phyloP scores from a whole-genome alignment of 2,113 vertebrate genomes.

The Tyto alba region DNA sequence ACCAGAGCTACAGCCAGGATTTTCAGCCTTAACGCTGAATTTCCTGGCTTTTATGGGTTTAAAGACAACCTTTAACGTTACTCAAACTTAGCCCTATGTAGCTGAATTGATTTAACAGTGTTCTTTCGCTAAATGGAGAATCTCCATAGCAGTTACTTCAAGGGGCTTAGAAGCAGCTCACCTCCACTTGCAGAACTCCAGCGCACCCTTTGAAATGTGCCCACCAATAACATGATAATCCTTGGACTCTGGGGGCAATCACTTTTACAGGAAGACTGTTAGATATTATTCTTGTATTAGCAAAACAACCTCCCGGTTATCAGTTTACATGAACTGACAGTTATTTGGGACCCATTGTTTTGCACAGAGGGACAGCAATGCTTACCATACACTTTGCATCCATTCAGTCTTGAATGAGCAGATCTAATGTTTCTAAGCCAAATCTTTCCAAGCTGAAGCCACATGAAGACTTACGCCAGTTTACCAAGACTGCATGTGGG shows the following conservation, averaged over 20 bases:
- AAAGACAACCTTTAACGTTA: neutral
- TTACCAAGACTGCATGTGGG: neutral
- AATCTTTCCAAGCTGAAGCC: neutral
- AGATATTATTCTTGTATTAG: neutral
- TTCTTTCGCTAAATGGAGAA: neutral
- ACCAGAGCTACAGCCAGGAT: neutral
- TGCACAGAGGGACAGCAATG: neutral
- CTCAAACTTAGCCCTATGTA: neutral
- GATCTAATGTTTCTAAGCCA: neutral
- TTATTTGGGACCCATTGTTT: neutral
- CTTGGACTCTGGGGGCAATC: neutral
- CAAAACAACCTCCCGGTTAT: neutral
- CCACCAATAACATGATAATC: neutral
- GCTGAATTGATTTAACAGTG: constrained; percentile 19
- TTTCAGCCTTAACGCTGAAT: constrained; percentile 36
- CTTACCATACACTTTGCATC: neutral
- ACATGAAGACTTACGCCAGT: neutral
- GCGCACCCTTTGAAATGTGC: neutral
- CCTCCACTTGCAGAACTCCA: neutral
- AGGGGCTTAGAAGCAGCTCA: neutral
- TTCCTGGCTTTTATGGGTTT: constrained; percentile 5
- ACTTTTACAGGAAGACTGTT: neutral
- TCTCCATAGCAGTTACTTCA: neutral
- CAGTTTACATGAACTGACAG: neutral
- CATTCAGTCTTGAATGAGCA: neutral